Conservation (phyloP, 2,888 invertebrate species). For the Heteromyza rotundicornis region DNA sequence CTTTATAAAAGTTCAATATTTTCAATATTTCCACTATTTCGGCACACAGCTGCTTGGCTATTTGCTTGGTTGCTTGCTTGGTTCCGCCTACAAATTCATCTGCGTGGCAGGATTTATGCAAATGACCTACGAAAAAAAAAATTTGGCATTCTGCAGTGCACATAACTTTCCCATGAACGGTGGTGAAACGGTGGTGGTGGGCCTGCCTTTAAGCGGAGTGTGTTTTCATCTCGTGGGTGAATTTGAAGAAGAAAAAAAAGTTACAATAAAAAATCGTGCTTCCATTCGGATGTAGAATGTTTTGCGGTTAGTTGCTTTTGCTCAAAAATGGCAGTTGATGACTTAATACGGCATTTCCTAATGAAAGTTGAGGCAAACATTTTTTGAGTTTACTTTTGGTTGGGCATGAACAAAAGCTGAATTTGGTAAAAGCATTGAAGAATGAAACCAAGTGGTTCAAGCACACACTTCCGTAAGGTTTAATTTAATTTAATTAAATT, state of each 20-base stretch:
- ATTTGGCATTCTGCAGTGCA: constrained; percentile 18
- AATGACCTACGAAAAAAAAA: constrained; percentile 32
- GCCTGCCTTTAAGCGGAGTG: constrained; percentile 20
- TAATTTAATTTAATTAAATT: too few species aligned
- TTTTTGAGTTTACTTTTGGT: too few species aligned
- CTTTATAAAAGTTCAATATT: too few species aligned
- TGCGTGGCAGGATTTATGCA: constrained; percentile 35
- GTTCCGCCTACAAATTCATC: constrained; percentile 15
- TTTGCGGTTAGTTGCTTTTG: not conserved
- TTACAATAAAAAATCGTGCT: too few species aligned
- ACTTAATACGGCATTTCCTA: constrained; percentile 19
- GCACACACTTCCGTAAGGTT: too few species aligned
- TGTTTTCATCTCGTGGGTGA: too few species aligned
- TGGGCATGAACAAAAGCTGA: too few species aligned
- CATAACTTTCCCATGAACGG: constrained; percentile 40
- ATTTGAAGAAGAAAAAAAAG: too few species aligned
- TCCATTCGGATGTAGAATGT: too few species aligned
- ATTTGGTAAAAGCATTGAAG: too few species aligned
- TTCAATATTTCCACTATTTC: too few species aligned
- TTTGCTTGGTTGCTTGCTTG: constrained; percentile 14
- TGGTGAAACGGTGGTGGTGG: constrained; percentile 25
- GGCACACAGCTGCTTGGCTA: not conserved
- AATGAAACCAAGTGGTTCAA: too few species aligned
- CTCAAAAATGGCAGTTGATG: constrained; percentile 10
- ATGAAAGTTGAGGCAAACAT: constrained; percentile 7